phyloP scores from a whole-genome alignment of 1,140 invertebrate species.

The Ceratina japonica region DNA sequence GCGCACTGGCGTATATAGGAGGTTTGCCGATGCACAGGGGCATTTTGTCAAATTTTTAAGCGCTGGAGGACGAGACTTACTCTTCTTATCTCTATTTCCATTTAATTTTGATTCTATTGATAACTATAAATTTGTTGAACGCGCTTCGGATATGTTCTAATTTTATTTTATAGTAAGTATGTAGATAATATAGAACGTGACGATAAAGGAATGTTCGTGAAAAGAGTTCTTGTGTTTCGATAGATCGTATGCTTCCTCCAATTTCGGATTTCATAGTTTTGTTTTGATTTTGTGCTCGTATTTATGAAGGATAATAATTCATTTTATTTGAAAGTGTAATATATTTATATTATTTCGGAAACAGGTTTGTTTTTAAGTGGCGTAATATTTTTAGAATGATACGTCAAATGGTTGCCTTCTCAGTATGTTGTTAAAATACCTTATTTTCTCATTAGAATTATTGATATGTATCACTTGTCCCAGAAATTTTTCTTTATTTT shows the following conservation, averaged over 20 bases:
- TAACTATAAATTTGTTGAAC: no score
- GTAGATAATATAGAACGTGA: not conserved
- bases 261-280: not conserved
- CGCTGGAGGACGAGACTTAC: no score
- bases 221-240: not conserved
- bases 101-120: no score
- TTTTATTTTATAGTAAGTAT: not conserved
- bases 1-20: no score
- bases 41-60: no score
- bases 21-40: no score
- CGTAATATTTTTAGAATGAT: slow-evolving; percentile 4
- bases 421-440: slow-evolving; percentile 1
- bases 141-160: no score
- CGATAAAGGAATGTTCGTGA: not conserved
- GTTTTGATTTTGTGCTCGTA: not conserved
- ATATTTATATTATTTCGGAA: not conserved
- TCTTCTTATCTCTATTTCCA: no score
- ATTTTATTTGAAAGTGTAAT: not conserved
- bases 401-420: not conserved
- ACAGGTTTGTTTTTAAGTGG: slow-evolving; percentile 19
- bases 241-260: not conserved
- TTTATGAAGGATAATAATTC: not conserved
- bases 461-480: not conserved
- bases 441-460: slow-evolving; percentile 1
- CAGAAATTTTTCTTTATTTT: not conserved